Evolutionary conservation across 2,113 vertebrate genomes (phyloP).

Genomic region (Peromyscus polionotus): DNA sequence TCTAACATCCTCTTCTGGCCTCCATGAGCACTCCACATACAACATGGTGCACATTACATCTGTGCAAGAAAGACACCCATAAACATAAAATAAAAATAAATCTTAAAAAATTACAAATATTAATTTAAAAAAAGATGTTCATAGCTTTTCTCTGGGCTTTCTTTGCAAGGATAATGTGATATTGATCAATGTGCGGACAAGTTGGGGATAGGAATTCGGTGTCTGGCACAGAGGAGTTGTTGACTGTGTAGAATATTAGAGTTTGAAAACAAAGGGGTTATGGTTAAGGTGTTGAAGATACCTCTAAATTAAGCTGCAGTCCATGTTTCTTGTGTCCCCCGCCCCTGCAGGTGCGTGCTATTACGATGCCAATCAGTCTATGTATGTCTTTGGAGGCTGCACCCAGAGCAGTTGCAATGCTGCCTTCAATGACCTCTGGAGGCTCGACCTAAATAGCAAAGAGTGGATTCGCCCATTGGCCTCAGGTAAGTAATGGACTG

Average conservation of each 20-base stretch:
- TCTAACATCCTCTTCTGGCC: neutral
- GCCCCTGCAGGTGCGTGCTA: slow-evolving; percentile 95
- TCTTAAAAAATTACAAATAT: neutral
- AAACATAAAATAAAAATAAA: neutral
- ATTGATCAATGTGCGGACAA: neutral
- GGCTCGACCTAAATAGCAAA: slow-evolving; percentile 99
- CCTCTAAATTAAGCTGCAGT: neutral
- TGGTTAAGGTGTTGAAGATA: neutral
- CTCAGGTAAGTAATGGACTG: slow-evolving; percentile 91
- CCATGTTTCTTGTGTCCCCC: neutral
- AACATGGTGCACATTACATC: neutral
- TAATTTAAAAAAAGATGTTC: neutral
- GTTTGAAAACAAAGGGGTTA: neutral
- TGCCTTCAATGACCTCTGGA: slow-evolving; percentile 99
- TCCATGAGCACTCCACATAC: neutral
- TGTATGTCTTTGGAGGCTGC: slow-evolving; percentile 99
- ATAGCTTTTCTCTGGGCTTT: neutral
- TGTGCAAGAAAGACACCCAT: neutral
- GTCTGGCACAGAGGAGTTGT: neutral
- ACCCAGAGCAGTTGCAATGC: slow-evolving; percentile 99
- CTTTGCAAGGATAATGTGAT: slow-evolving; percentile 36
- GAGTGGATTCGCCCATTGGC: slow-evolving; percentile 99
- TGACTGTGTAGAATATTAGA: neutral
- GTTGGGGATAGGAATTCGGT: neutral
- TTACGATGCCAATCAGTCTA: slow-evolving; percentile 98